A percentile compares a stretch with the other conserved stretches of the same genome.
These are phyloP conservation scores for Spisula subtruncata DNA, from an alignment of 2,888 invertebrate genomes.

Conservation along the genomic window DNA sequence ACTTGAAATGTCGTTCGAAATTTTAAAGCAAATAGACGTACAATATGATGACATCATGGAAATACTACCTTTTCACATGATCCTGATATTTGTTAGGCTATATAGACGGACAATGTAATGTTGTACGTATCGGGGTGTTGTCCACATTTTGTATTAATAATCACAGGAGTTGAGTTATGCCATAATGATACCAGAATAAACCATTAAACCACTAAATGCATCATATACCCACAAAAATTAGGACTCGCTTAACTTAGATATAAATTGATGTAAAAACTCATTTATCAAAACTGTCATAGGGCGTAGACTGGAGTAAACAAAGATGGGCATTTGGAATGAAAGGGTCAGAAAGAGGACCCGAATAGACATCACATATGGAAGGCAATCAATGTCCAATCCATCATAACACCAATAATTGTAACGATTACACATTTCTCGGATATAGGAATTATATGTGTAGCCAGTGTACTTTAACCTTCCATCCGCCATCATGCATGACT, in stretches of 20 bases:
- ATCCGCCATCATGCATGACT: not conserved
- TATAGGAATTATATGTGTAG: not conserved
- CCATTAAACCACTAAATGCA: too few species aligned
- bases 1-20: too few species aligned
- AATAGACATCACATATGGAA: not conserved
- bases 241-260: not conserved
- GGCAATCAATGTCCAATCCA: not conserved
- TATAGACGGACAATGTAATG: too few species aligned
- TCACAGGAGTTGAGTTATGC: too few species aligned
- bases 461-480: not conserved
- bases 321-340: not conserved
- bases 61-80: too few species aligned
- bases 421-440: not conserved
- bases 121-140: too few species aligned
- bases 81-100: too few species aligned
- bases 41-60: too few species aligned
- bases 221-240: not conserved
- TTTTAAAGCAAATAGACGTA: too few species aligned
- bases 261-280: not conserved
- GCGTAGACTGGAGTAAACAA: conserved; percentile 13
- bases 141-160: too few species aligned
- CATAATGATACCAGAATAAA: too few species aligned
- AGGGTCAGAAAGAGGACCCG: not conserved
- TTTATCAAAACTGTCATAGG: not conserved
- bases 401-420: not conserved